Base-by-base conservation (phyloP, 2,797 vertebrate genomes). In the Sus cebifrons region DNA sequence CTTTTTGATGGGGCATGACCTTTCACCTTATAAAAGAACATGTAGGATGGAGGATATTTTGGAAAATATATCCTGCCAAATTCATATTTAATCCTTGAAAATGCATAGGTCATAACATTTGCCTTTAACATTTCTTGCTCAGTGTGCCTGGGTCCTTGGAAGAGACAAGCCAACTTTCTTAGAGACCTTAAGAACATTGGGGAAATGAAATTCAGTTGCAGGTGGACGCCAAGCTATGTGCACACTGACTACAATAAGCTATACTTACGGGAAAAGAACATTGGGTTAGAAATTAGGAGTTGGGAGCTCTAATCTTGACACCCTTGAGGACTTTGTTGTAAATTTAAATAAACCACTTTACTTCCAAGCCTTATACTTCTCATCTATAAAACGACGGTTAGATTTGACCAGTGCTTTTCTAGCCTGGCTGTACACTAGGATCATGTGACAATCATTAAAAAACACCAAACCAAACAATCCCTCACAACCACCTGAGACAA, bases 71-170 rank as follows among this genome's bases (percentile, higher is more conserved):
- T 85, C 81, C 15, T 92, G 4, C 20, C 17, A 94, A 54, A 44
- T 84, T 36, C 81, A 87, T 62, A 49, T 70, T 95, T 32, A 75
- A n/a, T 84, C 17, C 65, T 86, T 79, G 9, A 79, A 96, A 93
- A 36, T 12, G 0, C 13, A 40, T 27, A 0, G 49, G 3, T 90
- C 16, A 18, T 79, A 44, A n/a, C 12, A 89, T 95, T 93, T 71
- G 67, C 13, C 6, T 23, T 65, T 32, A 94, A 85, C 40, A 17
- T 36, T 74, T 77, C 18, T 86, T 74, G 16, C 7, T 74, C 49
- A 78, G 52, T 77, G 11, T 65, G 36, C 12, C 16, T 86, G 23
- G 17, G 12, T 60, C 14, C 40, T 84, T 95, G 65, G 32, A 62
- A 49, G 20, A 77, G 74, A 70, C 96, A 78, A 62, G 87, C 54